Base-by-base conservation (phyloP, 2,888 invertebrate species). In the Drosophila nigricruria region DNA sequence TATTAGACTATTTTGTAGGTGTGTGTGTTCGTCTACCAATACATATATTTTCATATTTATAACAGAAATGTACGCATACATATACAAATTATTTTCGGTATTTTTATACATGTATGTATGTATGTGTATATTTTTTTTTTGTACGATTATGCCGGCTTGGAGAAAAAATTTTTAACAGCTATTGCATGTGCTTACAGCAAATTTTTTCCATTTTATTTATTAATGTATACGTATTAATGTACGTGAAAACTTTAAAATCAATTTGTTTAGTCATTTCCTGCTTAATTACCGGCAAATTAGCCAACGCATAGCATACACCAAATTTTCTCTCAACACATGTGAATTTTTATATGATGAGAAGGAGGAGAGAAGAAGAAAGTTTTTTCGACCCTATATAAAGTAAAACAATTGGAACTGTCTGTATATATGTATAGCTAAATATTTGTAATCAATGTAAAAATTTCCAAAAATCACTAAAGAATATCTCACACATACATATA, bases 21-120 rank as follows among this genome's bases (percentile, higher is more conserved):
- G 30, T 20, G 16, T 9, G 25, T 16, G 6, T n/a, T 18, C 10
- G 47, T 47, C 47, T 27, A 30, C 47, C 47, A 49, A 49, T 49
- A 30, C 47, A 30, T 49, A 49, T 49, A 49, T 49, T 30, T 49
- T 30, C 47, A 49, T 49, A 49, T 49, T 49, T 49, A 30, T 49
- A 49, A 49, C 30, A 49, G 47, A 49, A 49, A 49, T 18, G 27
- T 4, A 38, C 40, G 54, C 18, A 38, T 27, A 54, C 52, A 52
- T 52, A 34, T 52, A 34, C 32, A 34, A 52, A 52, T 20, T 52
- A 52, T 52, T 52, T 52, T 52, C 23, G 52, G 52, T 34, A 36
- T 49, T 49, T 49, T 30, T 49, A 49, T 38, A 54, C 25, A 54
- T 36, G 25, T 53, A 32, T 23, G 25, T 30, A 49, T 50, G 50